These are phyloP conservation scores for Caenorhabditis sp. DNA, from an alignment of 2,888 invertebrate genomes.

Conservation along the genomic window DNA sequence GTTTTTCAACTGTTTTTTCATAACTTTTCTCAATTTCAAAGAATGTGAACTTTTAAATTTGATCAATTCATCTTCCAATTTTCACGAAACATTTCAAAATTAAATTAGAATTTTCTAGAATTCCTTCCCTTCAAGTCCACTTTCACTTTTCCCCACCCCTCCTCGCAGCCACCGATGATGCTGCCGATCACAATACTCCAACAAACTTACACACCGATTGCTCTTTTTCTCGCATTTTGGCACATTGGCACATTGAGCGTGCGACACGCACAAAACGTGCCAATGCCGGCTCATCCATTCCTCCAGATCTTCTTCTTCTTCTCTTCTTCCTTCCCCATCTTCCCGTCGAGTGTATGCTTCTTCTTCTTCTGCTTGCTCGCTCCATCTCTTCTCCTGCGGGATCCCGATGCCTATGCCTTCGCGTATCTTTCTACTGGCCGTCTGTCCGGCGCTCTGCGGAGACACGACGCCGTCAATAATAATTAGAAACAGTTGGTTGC, in stretches of 20 bases:
- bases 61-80: too few species aligned
- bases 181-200: background rate
- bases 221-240: constrained; percentile 61
- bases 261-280: constrained; percentile 62
- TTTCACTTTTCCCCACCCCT: too few species aligned
- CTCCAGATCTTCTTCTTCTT: constrained; percentile 35
- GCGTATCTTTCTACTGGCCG: constrained; percentile 15
- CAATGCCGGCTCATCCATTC: constrained; percentile 56
- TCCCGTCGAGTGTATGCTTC: too few species aligned
- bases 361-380: background rate
- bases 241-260: constrained; percentile 64
- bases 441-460: constrained; percentile 23
- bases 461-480: constrained; percentile 69
- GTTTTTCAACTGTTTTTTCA: too few species aligned
- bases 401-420: constrained; percentile 4
- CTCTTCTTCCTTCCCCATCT: too few species aligned
- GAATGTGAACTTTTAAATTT: too few species aligned
- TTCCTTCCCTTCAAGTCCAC: too few species aligned
- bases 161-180: too few species aligned
- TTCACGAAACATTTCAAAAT: too few species aligned
- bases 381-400: constrained; percentile 10
- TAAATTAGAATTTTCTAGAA: too few species aligned
- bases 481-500: constrained; percentile 75
- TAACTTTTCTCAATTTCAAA: too few species aligned
- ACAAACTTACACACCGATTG: constrained; percentile 46